These are phyloP conservation scores for Erannis defoliaria DNA, from an alignment of 2,888 invertebrate species.

Conservation along the genomic window DNA sequence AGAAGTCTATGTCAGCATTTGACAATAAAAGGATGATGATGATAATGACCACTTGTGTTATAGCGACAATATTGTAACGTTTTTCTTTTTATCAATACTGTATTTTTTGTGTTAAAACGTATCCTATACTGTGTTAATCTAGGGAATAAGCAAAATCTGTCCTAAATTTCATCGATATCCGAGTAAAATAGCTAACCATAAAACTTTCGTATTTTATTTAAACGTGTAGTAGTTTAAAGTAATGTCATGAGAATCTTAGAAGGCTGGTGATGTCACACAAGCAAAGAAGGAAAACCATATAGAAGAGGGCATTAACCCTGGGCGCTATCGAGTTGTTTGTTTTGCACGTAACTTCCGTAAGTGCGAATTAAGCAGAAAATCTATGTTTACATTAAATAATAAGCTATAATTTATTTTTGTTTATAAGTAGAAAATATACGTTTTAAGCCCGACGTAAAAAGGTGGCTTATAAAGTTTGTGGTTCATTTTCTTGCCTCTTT, in stretches of 20 bases:
- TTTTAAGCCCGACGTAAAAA: too few species aligned
- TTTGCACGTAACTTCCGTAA: slow-evolving; percentile 18
- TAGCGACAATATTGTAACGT: too few species aligned
- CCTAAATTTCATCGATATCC: background rate
- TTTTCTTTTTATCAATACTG: too few species aligned
- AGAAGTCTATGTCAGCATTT: too few species aligned
- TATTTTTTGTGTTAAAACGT: too few species aligned
- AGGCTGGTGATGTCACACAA: slow-evolving; percentile 59
- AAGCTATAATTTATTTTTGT: background rate
- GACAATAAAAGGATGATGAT: too few species aligned
- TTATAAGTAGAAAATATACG: too few species aligned
- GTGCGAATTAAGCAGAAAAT: slow-evolving; percentile 21
- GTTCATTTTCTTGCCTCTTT: too few species aligned
- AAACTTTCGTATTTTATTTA: background rate
- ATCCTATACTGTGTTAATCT: too few species aligned
- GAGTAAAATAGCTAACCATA: background rate
- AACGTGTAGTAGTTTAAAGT: background rate
- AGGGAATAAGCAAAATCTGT: background rate
- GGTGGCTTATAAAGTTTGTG: too few species aligned
- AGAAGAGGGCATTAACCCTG: slow-evolving; percentile 50
- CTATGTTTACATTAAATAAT: slow-evolving; percentile 1
- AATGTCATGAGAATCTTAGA: slow-evolving; percentile 7
- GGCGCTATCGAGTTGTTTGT: slow-evolving; percentile 20
- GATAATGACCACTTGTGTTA: too few species aligned
- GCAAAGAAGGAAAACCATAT: slow-evolving; percentile 63